phyloP scores from a whole-genome alignment of 2,888 invertebrate species.

The Oscheius sp. region DNA sequence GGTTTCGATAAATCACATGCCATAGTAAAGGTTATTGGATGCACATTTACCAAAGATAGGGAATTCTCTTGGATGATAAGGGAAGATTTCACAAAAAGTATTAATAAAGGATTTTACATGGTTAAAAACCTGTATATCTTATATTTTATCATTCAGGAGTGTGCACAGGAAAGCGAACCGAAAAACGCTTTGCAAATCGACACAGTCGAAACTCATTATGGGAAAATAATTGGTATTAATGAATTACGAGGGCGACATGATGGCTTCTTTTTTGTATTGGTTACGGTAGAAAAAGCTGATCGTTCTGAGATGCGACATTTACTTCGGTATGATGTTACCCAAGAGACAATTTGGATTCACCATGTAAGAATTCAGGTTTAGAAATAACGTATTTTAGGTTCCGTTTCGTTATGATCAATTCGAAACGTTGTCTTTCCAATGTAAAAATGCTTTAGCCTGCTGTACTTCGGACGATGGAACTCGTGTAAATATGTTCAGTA shows the following conservation, averaged over 20 bases:
- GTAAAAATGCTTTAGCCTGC: neutral
- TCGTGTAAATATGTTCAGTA: slow-evolving; percentile 6
- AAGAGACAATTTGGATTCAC: neutral
- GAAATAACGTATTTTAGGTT: neutral
- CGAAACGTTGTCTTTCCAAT: slow-evolving; percentile 10
- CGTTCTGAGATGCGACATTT: neutral
- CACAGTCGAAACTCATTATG: no score
- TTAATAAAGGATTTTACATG: no score
- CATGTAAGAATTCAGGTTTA: neutral
- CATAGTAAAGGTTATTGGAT: no score
- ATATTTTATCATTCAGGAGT: no score
- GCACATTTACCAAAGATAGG: no score
- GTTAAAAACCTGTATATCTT: no score
- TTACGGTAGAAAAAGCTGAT: neutral
- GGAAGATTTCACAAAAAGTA: no score
- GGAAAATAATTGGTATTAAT: no score
- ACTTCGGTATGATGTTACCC: neutral
- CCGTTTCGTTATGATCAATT: slow-evolving; percentile 19
- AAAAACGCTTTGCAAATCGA: no score
- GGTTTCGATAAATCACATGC: no score
- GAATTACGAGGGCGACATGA: neutral
- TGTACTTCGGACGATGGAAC: slow-evolving; percentile 21
- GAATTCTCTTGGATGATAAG: no score
- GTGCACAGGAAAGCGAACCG: no score
- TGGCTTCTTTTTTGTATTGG: neutral